Evolutionary conservation across 2,113 vertebrate genomes (phyloP), one percentile per base, ranked within the genome.

Genomic region (Chunga burmeisteri): DNA sequence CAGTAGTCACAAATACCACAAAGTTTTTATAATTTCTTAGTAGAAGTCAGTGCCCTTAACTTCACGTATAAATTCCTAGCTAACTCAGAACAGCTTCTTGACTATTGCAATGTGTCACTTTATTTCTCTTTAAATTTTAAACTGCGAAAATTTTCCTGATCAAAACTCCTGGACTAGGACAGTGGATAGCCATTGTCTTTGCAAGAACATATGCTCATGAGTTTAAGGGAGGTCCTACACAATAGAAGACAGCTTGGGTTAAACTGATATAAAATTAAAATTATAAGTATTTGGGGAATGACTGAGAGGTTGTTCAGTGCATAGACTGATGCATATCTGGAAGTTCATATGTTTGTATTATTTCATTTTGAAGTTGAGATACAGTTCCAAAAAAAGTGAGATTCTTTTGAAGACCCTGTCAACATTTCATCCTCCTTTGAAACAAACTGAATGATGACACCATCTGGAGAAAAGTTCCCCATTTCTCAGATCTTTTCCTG

Each of bases 201-300:
- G 74, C 34, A 55, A 79, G 52, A 67, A 40, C 16, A 2, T 9
- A 2, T 0, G 1, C 17, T 63, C 16, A 1, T 11, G n/a, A 63
- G 16, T 34, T 7, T 66, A 38, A 65, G 11, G 49, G 52, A 30
- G 10, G 27, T 63, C 26, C 36, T n/a, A 20, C 21, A 9, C 8
- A 4, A 20, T 29, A 61, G 40, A 42, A 81, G 32, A 30, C 81
- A 58, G 32, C 44, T 59, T 42, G 36, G 15, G 16, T 81, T 73
- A 66, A 89, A 22, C 42, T 47, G 63, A 17, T 36, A 34, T 0
- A 7, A 78, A 40, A 70, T 55, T 29, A 46, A 91, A 81, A 46
- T 29, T 14, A 10, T 9, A 71, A 18, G 32, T 17, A 4, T 73
- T 77, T 66, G 40, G 22, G 22, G 72, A 81, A 56, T 70, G 46